A percentile compares a stretch with the other conserved stretches of the same genome.
phyloP scores from a whole-genome alignment of 2,113 vertebrate species.

The Nycticryphes semicollaris region DNA sequence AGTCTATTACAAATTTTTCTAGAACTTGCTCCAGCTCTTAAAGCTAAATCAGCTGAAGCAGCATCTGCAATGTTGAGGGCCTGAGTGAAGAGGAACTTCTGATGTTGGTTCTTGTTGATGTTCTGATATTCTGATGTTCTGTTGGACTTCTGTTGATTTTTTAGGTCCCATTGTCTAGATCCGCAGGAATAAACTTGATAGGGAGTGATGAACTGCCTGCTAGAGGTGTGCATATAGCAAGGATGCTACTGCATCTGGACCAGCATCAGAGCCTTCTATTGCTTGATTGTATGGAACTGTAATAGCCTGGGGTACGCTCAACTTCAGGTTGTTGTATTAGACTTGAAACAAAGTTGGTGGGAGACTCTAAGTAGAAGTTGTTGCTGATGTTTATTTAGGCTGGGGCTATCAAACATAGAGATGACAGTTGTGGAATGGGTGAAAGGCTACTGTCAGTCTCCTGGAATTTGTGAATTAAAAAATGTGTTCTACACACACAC shows the following conservation, averaged over 20 bases:
- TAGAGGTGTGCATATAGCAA: rapidly evolving
- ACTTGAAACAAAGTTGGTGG: background rate
- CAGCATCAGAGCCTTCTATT: background rate
- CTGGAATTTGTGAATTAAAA: background rate
- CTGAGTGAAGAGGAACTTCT: background rate
- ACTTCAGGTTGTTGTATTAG: background rate
- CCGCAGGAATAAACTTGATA: background rate
- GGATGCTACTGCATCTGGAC: background rate
- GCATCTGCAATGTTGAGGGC: background rate
- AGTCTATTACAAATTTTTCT: background rate
- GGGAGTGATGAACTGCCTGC: background rate
- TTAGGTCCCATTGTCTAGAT: rapidly evolving
- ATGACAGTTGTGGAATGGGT: background rate
- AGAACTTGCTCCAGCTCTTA: background rate
- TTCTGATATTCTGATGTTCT: too few species aligned
- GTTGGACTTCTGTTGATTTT: too few species aligned
- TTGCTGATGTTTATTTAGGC: background rate
- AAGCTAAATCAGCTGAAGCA: background rate
- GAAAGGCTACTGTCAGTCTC: background rate
- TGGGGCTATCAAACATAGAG: background rate
- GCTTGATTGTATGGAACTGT: background rate
- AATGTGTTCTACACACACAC: background rate
- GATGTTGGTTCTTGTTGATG: background rate
- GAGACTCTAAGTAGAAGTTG: background rate
- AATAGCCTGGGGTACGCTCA: background rate